Conservation (phyloP, 2,888 invertebrate genomes). For the Euplagia quadripunctaria region DNA sequence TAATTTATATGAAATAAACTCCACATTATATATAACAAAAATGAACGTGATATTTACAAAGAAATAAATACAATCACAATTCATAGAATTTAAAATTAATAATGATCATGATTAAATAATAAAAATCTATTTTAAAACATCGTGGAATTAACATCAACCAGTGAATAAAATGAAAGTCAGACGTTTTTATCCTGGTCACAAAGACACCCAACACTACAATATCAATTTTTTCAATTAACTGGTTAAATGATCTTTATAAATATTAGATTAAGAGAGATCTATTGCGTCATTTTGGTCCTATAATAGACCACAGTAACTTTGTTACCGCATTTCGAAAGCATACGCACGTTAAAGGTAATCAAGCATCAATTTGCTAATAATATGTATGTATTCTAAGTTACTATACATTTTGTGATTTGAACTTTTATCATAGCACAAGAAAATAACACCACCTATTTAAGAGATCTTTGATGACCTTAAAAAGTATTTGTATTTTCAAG, state of each 20-base stretch:
- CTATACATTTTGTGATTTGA: constrained; percentile 56
- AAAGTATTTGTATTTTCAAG: constrained; percentile 29
- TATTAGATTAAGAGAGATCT: constrained; percentile 29
- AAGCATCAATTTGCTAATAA: constrained; percentile 38
- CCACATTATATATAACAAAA: constrained; percentile 36
- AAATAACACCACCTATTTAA: constrained; percentile 40
- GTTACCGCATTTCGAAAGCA: constrained; percentile 36
- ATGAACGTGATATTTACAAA: constrained; percentile 45
- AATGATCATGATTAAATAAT: constrained; percentile 44
- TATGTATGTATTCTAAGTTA: constrained; percentile 40
- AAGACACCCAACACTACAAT: not conserved
- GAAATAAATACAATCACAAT: constrained; percentile 55
- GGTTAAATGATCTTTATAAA: constrained; percentile 17
- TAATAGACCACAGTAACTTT: constrained; percentile 41
- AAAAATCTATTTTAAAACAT: constrained; percentile 30
- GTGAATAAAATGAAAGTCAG: constrained; percentile 4
- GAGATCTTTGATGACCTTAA: constrained; percentile 48
- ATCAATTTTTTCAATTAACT: constrained; percentile 13
- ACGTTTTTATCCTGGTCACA: not conserved
- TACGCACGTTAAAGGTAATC: constrained; percentile 25
- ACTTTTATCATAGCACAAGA: constrained; percentile 57
- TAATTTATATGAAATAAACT: constrained; percentile 43
- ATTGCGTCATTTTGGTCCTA: constrained; percentile 24
- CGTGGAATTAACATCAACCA: constrained; percentile 31
- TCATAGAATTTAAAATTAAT: constrained; percentile 43